Evolutionary conservation across 2,888 invertebrate genomes (phyloP).

Genomic region (Perizoma affinitatum): DNA sequence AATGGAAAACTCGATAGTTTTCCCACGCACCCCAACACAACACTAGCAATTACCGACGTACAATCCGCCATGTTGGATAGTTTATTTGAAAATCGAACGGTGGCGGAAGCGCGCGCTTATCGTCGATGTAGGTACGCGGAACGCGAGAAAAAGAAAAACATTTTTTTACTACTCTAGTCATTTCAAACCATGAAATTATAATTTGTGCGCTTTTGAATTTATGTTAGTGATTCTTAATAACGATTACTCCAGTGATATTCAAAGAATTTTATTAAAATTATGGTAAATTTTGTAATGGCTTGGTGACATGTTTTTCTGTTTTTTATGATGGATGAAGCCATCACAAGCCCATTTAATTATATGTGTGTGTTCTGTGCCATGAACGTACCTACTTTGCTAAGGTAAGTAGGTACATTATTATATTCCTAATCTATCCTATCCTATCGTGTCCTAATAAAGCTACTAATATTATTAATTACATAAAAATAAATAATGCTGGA

Average conservation of each 20-base stretch:
- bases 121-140: constrained; percentile 47
- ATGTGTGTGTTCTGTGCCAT: too few species aligned
- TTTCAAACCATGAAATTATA: constrained; percentile 5
- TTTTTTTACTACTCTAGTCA: constrained; percentile 4
- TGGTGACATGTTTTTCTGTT: constrained; percentile 12
- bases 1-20: constrained; percentile 45
- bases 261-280: constrained; percentile 8
- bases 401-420: too few species aligned
- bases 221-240: neutral
- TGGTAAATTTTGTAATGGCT: constrained; percentile 11
- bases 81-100: constrained; percentile 78
- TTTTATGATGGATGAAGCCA: constrained; percentile 22
- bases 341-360: too few species aligned
- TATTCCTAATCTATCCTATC: too few species aligned
- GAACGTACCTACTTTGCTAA: too few species aligned
- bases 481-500: too few species aligned
- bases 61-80: constrained; percentile 72
- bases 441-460: too few species aligned
- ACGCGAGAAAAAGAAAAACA: constrained; percentile 27
- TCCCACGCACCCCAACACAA: constrained; percentile 49
- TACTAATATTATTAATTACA: too few species aligned
- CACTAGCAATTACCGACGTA: constrained; percentile 62
- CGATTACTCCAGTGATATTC: constrained; percentile 4
- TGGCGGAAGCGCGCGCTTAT: constrained; percentile 65
- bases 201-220: constrained; percentile 4